Evolutionary conservation across 2,797 vertebrate genomes (phyloP), one percentile per base, ranked within the genome.

Genomic region (Carapus acus): DNA sequence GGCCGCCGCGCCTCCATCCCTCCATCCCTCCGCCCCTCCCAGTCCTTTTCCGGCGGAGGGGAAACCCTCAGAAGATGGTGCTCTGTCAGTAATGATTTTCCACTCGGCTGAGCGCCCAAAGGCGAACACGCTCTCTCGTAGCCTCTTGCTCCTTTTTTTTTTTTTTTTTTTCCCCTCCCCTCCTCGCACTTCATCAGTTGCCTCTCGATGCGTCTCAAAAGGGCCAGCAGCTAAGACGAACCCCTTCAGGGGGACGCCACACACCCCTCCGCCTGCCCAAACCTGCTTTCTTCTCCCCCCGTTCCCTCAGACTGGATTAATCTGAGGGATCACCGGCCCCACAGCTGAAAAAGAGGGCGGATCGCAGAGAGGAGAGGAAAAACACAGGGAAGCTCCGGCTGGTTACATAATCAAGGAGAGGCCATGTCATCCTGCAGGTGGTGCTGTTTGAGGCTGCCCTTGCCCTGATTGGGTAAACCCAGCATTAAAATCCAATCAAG

Each of bases 71-170:
- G 63, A 78, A 80, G 65, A 81, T 69, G 73, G 70, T n/a, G 51
- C 69, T 81, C 79, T 67, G 80, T 83, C 82, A 76, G 74, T 81
- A 80, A 79, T 78, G 79, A 86, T 86, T 85, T 86, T 85, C 81
- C 76, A 79, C 82, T 83, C 73, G 62, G 64, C 67, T 73, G 78
- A 74, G 71, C 80, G 62, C 68, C 69, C 68, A 77, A 76, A 78
- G 48, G 56, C 60, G 54, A 67, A 69, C 74, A 68, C 67, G 56
- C 65, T 69, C 65, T 65, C 73, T 40, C 38, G 51, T 52, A 34
- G 58, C 65, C 53, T 57, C 14, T 9, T 58, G 53, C 49, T 39
- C 29, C 46, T n/a, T n/a, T n/a, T n/a, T n/a, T n/a, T n/a, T n/a
- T n/a, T n/a, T n/a, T n/a, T n/a, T n/a, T n/a, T n/a, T n/a, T n/a